phyloP scores from a whole-genome alignment of 2,797 vertebrate species.

The Anomalospiza imberbis region DNA sequence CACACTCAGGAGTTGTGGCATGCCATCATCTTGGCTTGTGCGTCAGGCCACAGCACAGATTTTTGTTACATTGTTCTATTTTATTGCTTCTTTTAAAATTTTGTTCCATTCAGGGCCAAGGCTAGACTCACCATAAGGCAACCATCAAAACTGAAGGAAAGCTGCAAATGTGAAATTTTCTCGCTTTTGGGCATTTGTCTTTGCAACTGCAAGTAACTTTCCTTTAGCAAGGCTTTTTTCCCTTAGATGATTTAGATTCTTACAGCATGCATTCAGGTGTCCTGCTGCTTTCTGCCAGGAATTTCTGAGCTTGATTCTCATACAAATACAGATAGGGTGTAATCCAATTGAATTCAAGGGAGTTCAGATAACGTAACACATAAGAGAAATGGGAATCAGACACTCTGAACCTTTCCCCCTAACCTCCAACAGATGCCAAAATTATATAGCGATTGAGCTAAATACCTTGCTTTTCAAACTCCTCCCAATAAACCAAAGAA shows the following conservation, averaged over 20 bases:
- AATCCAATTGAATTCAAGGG: neutral
- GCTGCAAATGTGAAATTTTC: neutral
- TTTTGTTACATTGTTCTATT: neutral
- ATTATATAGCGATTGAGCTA: conserved; percentile 12
- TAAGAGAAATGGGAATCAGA: conserved; percentile 1
- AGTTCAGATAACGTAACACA: neutral
- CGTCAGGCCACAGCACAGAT: neutral
- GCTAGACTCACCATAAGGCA: neutral
- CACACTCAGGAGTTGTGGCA: neutral
- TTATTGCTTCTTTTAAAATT: neutral
- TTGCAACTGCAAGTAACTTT: neutral
- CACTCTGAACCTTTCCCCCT: neutral
- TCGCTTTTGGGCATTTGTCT: neutral
- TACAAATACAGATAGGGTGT: neutral
- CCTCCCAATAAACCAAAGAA: conserved; percentile 48
- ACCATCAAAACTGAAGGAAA: neutral
- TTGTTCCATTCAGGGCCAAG: neutral
- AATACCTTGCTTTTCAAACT: conserved; percentile 30
- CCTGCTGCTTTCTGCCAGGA: conserved; percentile 4
- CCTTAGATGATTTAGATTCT: neutral
- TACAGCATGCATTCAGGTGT: neutral
- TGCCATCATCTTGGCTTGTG: neutral
- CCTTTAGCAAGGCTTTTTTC: neutral
- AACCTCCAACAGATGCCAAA: conserved; percentile 39
- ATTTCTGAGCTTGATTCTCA: conserved; percentile 9